phyloP scores from a whole-genome alignment of 2,113 vertebrate genomes.

The Xiphias gladius region DNA sequence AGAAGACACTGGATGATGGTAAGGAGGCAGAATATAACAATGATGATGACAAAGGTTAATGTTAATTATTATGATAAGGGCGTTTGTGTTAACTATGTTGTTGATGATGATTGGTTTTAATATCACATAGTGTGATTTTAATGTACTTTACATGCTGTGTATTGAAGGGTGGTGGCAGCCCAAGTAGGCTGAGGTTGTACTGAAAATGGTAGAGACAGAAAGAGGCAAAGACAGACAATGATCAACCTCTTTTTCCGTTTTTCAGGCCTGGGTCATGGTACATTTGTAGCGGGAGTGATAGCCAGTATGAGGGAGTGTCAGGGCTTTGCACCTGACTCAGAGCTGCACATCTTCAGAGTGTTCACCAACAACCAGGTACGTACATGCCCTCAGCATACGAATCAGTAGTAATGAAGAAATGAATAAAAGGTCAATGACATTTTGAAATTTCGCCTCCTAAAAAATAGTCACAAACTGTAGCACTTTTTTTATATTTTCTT shows the following conservation, averaged over 20 bases:
- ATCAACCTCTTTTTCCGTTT: not conserved
- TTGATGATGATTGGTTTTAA: not conserved
- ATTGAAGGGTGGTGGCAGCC: not conserved
- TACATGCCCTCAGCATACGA: no score
- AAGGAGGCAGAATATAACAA: constrained; percentile 22
- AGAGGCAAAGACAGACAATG: not conserved
- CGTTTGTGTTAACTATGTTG: not conserved
- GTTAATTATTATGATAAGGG: not conserved
- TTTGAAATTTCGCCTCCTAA: not conserved
- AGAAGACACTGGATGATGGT: constrained; percentile 98
- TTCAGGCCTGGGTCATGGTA: constrained; percentile 95
- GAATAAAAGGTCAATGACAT: not conserved
- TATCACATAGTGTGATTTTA: not conserved
- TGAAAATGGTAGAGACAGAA: not conserved
- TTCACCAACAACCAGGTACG: constrained; percentile 98
- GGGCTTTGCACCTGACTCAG: constrained; percentile 97
- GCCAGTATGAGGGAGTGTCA: constrained; percentile 99
- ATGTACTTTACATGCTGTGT: not conserved
- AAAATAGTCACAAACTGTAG: not conserved
- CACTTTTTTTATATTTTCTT: no score
- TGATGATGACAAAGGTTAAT: not conserved
- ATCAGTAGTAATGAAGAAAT: not conserved
- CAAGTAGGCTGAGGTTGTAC: not conserved
- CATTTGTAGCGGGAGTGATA: constrained; percentile 98
- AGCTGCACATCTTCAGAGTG: constrained; percentile 98